These are phyloP conservation scores for Macrotis lagotis DNA, from an alignment of 2,113 vertebrate genomes.

Conservation along the genomic window DNA sequence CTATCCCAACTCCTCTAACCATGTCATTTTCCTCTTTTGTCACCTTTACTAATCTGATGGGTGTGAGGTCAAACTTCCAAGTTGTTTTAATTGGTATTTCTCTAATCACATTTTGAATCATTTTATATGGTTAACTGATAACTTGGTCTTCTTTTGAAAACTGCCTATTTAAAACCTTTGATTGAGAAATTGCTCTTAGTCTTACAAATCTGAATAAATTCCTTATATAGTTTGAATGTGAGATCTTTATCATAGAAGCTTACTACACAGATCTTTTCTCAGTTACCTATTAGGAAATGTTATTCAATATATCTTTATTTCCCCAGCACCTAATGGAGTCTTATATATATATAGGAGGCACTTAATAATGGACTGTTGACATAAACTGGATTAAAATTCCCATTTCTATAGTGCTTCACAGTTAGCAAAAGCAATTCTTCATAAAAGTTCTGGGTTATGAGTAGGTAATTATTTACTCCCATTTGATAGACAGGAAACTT, in stretches of 20 bases:
- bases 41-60: neutral
- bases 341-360: neutral
- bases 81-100: neutral
- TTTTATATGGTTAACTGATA: neutral
- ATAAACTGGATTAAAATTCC: neutral
- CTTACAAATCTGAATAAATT: neutral
- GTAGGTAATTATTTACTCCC: neutral
- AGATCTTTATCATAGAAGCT: neutral
- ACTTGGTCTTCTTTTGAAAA: neutral
- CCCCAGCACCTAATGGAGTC: neutral
- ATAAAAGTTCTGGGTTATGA: neutral
- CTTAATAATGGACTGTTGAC: neutral
- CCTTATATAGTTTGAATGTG: neutral
- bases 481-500: neutral
- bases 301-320: neutral
- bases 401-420: neutral
- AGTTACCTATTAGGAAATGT: neutral
- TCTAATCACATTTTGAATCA: neutral
- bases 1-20: no score
- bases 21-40: neutral
- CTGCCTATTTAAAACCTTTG: neutral
- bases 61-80: neutral
- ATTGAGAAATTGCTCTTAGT: neutral
- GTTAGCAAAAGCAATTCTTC: neutral
- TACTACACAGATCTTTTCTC: neutral